Percentiles rank a stretch among this genome's conserved stretches.
Evolutionary conservation across 64 coral and sea anemone genomes (phyloP).

Genomic region (Hydrozoanthus tunicans): DNA sequence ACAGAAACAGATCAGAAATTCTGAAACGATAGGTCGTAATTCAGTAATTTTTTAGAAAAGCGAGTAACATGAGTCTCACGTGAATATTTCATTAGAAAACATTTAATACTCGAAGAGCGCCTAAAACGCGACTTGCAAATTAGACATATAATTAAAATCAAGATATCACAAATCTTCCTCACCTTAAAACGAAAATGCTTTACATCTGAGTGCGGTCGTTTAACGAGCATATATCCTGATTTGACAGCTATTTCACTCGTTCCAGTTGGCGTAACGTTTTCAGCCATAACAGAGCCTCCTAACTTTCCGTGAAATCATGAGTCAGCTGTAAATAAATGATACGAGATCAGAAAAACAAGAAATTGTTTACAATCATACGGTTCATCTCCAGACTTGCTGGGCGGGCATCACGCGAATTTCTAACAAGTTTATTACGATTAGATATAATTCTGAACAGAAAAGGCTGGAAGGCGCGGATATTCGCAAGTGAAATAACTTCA

Average conservation of each 20-base stretch:
- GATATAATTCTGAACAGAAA: not conserved
- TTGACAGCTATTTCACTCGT: conserved; percentile 60
- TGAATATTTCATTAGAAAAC: too few relatives aligned
- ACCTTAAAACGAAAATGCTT: conserved; percentile 82
- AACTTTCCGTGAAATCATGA: conserved; percentile 25
- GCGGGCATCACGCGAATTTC: not conserved
- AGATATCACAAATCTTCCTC: not conserved
- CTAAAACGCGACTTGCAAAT: not conserved
- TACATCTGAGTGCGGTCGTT: conserved; percentile 69
- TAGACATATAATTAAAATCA: not conserved
- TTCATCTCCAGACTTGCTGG: not conserved
- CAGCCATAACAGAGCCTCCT: conserved; percentile 27
- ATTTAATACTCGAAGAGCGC: too few relatives aligned
- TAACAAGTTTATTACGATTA: not conserved
- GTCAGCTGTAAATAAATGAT: not conserved
- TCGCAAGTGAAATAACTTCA: not conserved
- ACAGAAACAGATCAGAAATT: too few relatives aligned
- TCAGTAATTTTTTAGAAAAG: too few relatives aligned
- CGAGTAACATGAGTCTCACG: too few relatives aligned
- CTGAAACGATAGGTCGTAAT: too few relatives aligned
- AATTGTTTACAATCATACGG: conserved; percentile 17
- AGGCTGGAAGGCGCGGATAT: not conserved
- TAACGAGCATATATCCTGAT: conserved; percentile 82
- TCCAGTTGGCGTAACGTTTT: not conserved
- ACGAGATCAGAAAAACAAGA: not conserved